phyloP scores from a whole-genome alignment of 1,140 invertebrate species.

The Eriocheir sinensis region DNA sequence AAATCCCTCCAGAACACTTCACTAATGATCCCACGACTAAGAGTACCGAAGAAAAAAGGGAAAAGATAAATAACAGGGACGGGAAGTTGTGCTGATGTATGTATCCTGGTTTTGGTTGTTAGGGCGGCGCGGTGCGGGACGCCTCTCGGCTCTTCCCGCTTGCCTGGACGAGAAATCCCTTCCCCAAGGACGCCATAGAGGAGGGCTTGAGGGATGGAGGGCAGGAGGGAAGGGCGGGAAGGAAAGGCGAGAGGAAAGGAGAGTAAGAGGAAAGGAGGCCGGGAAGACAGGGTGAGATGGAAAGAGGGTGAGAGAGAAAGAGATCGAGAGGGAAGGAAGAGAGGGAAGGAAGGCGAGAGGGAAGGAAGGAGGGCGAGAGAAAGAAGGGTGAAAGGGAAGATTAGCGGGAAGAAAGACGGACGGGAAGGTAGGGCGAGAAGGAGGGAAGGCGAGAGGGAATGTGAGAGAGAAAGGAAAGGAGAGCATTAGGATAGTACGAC shows the following conservation, averaged over 20 bases:
- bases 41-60: not conserved
- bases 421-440: not conserved
- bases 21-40: conserved; percentile 23
- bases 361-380: not conserved
- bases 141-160: not conserved
- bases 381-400: conserved; percentile 7
- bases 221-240: not conserved
- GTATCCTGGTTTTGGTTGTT: not conserved
- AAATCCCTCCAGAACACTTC: not conserved
- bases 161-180: not conserved
- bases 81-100: conserved; percentile 24
- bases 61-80: not conserved
- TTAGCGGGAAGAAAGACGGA: not conserved
- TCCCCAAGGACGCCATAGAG: not conserved
- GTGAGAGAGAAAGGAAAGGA: conserved; percentile 14
- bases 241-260: not conserved
- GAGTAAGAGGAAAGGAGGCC: not conserved
- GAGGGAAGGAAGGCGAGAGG: not conserved
- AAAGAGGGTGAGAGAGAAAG: not conserved
- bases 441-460: not conserved
- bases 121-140: conserved; percentile 7
- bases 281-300: not conserved
- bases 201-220: not conserved
- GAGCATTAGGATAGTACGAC: not conserved
- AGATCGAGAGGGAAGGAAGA: not conserved